Evolutionary conservation across 2,113 vertebrate genomes (phyloP).

Genomic region (Ameiurus melas): DNA sequence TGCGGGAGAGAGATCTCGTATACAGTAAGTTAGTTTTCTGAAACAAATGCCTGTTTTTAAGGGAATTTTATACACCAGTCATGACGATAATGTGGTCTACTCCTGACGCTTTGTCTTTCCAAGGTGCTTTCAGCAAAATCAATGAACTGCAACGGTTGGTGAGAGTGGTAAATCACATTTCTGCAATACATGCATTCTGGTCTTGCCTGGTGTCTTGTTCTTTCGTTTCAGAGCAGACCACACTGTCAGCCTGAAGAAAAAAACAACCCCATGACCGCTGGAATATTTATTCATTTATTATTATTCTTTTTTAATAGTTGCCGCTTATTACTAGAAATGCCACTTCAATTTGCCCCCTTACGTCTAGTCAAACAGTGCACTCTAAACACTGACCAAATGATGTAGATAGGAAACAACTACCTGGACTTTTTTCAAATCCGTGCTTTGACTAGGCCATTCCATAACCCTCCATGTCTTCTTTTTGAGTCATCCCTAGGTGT

Average conservation of each 20-base stretch:
- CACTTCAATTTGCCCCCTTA: too few relatives aligned
- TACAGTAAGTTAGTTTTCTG: background rate
- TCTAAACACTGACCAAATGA: too few relatives aligned
- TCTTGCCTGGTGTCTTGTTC: background rate
- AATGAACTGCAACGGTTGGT: background rate
- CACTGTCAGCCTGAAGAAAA: background rate
- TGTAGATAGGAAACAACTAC: background rate
- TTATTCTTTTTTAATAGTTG: too few relatives aligned
- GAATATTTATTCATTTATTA: too few relatives aligned
- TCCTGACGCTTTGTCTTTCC: background rate
- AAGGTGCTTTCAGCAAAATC: background rate
- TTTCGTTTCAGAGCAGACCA: background rate
- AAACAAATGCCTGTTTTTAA: background rate
- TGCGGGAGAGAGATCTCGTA: background rate
- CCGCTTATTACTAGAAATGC: too few relatives aligned
- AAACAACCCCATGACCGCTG: background rate
- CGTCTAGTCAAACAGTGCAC: too few relatives aligned
- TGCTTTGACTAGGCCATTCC: too few relatives aligned
- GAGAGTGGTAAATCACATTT: background rate
- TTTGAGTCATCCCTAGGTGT: too few relatives aligned
- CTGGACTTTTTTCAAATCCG: too few relatives aligned
- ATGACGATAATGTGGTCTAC: background rate
- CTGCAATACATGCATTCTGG: background rate
- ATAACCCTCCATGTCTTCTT: too few relatives aligned
- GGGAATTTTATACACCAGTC: background rate